Conservation (phyloP, 2,888 invertebrate genomes). For the Mythimna vitellina region DNA sequence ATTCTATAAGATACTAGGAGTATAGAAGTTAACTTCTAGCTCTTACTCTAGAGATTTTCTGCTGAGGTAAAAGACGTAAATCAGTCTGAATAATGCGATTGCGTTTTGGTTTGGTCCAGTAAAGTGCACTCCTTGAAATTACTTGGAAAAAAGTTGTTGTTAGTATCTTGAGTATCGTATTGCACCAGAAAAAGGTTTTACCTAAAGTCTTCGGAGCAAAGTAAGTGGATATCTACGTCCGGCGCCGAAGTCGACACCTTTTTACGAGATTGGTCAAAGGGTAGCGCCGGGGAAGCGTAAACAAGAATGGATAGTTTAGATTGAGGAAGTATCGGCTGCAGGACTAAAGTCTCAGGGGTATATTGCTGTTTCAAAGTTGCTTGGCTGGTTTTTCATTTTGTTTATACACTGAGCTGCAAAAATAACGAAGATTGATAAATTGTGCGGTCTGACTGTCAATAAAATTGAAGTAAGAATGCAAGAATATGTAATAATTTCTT, state of each 20-base stretch:
- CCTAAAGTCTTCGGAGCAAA: conserved; percentile 48
- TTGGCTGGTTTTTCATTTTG: not conserved
- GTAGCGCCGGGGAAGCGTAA: conserved; percentile 14
- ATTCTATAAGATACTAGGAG: conserved; percentile 25
- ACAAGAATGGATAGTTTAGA: conserved; percentile 23
- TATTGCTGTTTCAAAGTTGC: not conserved
- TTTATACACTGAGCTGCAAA: not conserved
- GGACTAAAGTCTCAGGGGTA: not conserved
- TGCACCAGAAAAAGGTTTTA: conserved; percentile 45
- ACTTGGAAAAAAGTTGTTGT: conserved; percentile 53
- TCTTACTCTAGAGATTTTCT: conserved; percentile 52
- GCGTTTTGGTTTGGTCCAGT: conserved; percentile 67
- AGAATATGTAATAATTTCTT: too few species aligned
- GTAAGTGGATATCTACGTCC: conserved; percentile 55
- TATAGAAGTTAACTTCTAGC: conserved; percentile 25
- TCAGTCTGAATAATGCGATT: conserved; percentile 74
- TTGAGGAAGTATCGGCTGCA: conserved; percentile 22
- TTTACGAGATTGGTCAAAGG: conserved; percentile 50
- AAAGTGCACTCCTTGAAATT: conserved; percentile 74
- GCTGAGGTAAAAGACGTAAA: conserved; percentile 67
- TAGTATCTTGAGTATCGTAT: conserved; percentile 37
- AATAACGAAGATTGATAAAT: too few species aligned
- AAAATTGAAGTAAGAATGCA: too few species aligned
- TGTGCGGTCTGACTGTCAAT: too few species aligned
- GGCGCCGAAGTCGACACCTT: conserved; percentile 45